Base-by-base conservation (phyloP, 2,113 vertebrate genomes). In the Sula dactylatra region DNA sequence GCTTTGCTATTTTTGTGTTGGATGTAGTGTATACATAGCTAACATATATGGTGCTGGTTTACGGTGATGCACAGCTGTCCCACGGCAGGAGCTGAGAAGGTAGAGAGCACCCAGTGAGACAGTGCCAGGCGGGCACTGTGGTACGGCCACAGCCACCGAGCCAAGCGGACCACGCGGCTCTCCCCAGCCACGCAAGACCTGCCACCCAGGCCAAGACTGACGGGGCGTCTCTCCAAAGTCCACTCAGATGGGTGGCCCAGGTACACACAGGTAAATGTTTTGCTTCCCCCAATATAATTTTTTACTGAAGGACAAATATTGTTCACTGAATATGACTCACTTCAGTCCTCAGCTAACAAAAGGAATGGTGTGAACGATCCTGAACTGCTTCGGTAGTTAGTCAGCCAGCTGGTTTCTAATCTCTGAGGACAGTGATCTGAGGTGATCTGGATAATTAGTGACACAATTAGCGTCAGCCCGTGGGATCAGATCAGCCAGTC, bases 121-220 rank as follows among this genome's bases (percentile, higher is more conserved):
- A 4, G 56, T 3, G 40, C 44, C 9, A 3, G 29, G 7, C 1
- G 5, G 64, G 29, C 32, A 67, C 16, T 4, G 0, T 0, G 6
- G 29, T 7, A 4, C 13, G 4, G 64, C 5, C 34, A 26, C 49
- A 26, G 72, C 72, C 2, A 3, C 0, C 1, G 38, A 7, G 12
- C 67, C 4, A 1, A 44, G 25, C 3, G 1, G 3, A 34, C 5
- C 2, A 2, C 4, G 8, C 1, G 0, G 21, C 14, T 27, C 73
- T 45, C 32, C 24, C 18, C 42, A 61, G 50, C 16, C 29, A 16
- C 2, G 6, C 13, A 7, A 26, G 50, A 20, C 55, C 22, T 13
- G 12, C 22, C 7, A 8, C 11, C 6, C 26, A 16, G 26, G n/a
- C 36, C 65, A 73, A 31, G 16, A 59, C 11, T 73, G 34, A 19